phyloP scores from a whole-genome alignment of 2,797 vertebrate genomes.

The Petrocephalus sullivani region DNA sequence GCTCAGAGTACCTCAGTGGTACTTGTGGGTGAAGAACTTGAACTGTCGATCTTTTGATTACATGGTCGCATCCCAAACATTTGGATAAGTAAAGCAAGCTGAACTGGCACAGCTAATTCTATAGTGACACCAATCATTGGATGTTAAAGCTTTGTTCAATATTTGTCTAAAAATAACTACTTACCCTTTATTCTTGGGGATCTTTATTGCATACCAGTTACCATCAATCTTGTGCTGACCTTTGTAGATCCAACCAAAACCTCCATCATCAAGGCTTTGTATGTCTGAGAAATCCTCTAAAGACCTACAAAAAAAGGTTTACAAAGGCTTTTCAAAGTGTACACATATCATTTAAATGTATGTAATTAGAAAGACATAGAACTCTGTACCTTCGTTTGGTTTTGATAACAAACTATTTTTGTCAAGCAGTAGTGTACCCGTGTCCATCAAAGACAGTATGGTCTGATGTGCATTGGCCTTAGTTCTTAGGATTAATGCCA shows the following conservation, averaged over 20 bases:
- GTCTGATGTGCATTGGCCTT: neutral
- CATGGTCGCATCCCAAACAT: neutral
- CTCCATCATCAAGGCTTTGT: slow-evolving; percentile 19
- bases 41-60: too few species aligned
- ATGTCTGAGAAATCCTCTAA: neutral
- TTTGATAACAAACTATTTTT: neutral
- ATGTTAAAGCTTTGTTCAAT: neutral
- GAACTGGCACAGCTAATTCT: neutral
- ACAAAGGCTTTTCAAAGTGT: neutral
- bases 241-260: slow-evolving; percentile 33
- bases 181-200: slow-evolving; percentile 16
- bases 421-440: neutral
- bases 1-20: too few species aligned
- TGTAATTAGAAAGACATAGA: neutral
- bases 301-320: slow-evolving; percentile 17
- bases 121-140: neutral
- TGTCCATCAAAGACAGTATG: neutral
- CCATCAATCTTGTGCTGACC: slow-evolving; percentile 26
- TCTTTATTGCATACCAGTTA: slow-evolving; percentile 36
- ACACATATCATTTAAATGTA: neutral
- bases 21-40: too few species aligned
- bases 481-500: too few species aligned
- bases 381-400: neutral
- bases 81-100: neutral
- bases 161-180: neutral